Evolutionary conservation across 1,140 invertebrate species (phyloP).

Genomic region (Anastatus disparis): DNA sequence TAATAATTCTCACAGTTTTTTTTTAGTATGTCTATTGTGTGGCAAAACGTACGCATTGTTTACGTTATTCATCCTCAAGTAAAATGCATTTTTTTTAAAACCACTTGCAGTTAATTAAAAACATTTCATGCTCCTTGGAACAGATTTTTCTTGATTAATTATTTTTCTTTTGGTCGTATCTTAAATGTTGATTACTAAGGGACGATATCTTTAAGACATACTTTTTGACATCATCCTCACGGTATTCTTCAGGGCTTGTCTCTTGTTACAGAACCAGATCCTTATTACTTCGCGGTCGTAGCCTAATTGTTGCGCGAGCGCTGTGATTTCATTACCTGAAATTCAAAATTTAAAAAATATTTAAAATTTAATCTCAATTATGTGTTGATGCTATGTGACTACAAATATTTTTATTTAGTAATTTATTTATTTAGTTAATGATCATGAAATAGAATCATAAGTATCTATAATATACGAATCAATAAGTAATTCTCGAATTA

Average conservation of each 20-base stretch:
- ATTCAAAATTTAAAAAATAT: no score
- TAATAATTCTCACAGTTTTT: constrained; percentile 37
- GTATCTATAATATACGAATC: no score
- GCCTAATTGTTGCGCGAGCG: constrained; percentile 91
- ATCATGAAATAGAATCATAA: no score
- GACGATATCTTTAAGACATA: constrained; percentile 64
- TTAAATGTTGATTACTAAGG: constrained; percentile 40
- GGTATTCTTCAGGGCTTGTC: constrained; percentile 96
- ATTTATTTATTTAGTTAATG: no score
- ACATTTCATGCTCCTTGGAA: constrained; percentile 2
- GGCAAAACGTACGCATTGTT: constrained; percentile 26
- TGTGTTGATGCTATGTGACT: no score
- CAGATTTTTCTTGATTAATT: no score
- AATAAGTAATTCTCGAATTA: no score
- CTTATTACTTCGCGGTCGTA: constrained; percentile 97
- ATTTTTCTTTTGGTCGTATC: constrained; percentile 38
- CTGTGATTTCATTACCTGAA: constrained; percentile 95
- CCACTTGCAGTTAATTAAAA: constrained; percentile 21
- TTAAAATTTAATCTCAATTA: no score
- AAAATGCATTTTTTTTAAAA: constrained; percentile 39
- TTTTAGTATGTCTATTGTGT: no score
- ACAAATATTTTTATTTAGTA: no score
- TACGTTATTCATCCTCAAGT: constrained; percentile 4
- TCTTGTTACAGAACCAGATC: constrained; percentile 99
- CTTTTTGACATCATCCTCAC: constrained; percentile 90